Conservation (phyloP, 2,113 vertebrate species). For the Tautogolabrus adspersus region DNA sequence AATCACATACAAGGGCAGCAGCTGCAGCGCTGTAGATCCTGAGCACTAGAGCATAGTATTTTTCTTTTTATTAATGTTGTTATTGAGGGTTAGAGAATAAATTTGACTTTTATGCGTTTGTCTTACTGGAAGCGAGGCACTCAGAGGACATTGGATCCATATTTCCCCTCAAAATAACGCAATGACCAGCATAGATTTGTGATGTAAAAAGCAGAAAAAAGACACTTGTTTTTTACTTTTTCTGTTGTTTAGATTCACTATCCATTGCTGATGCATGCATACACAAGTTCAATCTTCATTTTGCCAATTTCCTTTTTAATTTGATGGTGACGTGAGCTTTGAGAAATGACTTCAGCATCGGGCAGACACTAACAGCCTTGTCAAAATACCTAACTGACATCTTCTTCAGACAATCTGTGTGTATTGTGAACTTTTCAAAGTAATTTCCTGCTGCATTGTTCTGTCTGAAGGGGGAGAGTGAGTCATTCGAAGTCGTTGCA, state of each 20-base stretch:
- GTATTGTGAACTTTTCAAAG: conserved; percentile 44
- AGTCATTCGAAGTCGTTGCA: conserved; percentile 55
- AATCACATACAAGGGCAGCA: conserved; percentile 27
- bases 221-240: too few relatives aligned
- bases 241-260: background rate
- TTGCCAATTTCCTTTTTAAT: background rate
- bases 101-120: background rate
- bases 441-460: conserved; percentile 40
- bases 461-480: conserved; percentile 39
- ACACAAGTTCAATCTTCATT: background rate
- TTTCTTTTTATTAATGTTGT: background rate
- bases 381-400: conserved; percentile 28
- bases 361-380: background rate
- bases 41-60: background rate
- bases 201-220: too few relatives aligned
- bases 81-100: background rate
- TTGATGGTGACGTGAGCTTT: background rate
- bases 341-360: background rate
- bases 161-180: too few relatives aligned
- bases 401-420: conserved; percentile 8
- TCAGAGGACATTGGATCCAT: background rate
- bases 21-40: conserved; percentile 3
- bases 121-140: background rate
- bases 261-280: background rate
- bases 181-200: too few relatives aligned